These are phyloP conservation scores for Entelurus aequoreus DNA, from an alignment of 2,113 vertebrate species.

Conservation along the genomic window DNA sequence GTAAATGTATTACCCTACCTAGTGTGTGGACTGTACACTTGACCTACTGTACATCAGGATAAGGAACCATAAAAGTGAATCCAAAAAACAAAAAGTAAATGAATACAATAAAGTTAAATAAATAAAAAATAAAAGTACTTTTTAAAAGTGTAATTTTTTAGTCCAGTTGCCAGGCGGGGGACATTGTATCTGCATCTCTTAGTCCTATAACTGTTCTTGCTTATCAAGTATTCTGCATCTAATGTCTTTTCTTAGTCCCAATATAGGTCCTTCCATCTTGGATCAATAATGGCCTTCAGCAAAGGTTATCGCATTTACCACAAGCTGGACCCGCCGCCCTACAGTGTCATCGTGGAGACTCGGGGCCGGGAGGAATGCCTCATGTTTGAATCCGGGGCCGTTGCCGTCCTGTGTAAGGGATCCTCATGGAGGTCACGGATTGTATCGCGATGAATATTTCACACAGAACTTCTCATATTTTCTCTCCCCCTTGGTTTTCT, in stretches of 20 bases:
- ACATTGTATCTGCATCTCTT: too few species aligned
- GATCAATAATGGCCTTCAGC: slow-evolving; percentile 89
- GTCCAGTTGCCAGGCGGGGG: too few species aligned
- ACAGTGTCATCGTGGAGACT: slow-evolving; percentile 92
- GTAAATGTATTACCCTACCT: too few species aligned
- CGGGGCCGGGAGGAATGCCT: slow-evolving; percentile 90
- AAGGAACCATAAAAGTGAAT: too few species aligned
- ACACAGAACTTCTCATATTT: not conserved
- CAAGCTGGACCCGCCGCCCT: slow-evolving; percentile 91
- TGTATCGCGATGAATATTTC: not conserved
- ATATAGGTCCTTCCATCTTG: slow-evolving; percentile 35
- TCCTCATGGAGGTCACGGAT: not conserved
- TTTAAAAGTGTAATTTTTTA: too few species aligned
- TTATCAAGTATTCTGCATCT: not conserved
- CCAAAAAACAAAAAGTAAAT: too few species aligned
- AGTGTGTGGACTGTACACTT: too few species aligned
- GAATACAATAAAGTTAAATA: too few species aligned
- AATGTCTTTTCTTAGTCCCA: slow-evolving; percentile 38
- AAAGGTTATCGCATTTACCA: slow-evolving; percentile 96
- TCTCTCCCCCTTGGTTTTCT: slow-evolving; percentile 25
- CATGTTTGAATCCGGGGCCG: slow-evolving; percentile 94
- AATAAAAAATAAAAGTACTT: too few species aligned
- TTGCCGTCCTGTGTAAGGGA: slow-evolving; percentile 92
- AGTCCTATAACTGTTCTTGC: not conserved
- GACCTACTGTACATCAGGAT: too few species aligned